Conservation (phyloP, 2,888 invertebrate genomes). For the Julus scandinavius region DNA sequence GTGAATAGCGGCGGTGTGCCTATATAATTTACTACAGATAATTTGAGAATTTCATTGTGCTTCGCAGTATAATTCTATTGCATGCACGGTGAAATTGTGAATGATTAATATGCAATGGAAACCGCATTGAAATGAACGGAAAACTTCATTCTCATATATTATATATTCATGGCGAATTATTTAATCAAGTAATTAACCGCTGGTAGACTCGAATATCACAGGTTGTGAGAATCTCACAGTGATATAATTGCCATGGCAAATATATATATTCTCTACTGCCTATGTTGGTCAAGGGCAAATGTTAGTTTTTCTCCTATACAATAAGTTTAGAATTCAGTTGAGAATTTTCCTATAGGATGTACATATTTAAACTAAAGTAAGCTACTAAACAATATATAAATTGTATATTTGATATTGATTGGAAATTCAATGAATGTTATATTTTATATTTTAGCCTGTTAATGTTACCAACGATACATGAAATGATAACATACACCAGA, state of each 20-base stretch:
- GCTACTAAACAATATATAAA: no score
- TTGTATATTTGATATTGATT: no score
- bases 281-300: slow-evolving; percentile 1
- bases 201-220: not conserved
- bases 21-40: not conserved
- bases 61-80: not conserved
- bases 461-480: no score
- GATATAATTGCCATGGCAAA: not conserved
- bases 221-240: not conserved
- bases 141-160: not conserved
- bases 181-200: slow-evolving; percentile 3
- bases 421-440: no score
- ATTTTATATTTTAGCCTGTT: no score
- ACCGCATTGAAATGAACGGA: slow-evolving; percentile 30
- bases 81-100: slow-evolving; percentile 1
- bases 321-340: no score
- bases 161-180: slow-evolving; percentile 9
- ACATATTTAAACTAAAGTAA: no score
- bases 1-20: not conserved
- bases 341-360: no score
- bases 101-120: not conserved
- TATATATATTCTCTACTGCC: not conserved
- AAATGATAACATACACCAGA: no score
- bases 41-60: slow-evolving; percentile 29
- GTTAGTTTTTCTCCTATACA: no score